These are phyloP conservation scores for Zaprionus lineosus DNA, from an alignment of 2,888 invertebrate genomes.

Conservation along the genomic window DNA sequence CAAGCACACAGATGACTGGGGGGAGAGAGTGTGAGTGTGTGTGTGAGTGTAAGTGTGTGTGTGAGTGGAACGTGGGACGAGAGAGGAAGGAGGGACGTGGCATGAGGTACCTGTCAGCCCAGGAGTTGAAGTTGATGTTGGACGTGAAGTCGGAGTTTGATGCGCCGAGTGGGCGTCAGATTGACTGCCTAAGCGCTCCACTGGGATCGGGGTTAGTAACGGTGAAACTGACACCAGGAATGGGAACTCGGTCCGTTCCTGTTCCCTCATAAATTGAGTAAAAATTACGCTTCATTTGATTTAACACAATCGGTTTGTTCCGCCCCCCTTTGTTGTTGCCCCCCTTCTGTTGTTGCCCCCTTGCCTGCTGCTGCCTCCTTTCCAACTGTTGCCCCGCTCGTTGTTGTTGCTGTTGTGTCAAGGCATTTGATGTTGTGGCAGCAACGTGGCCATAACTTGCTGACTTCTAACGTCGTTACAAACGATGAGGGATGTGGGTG, in stretches of 20 bases:
- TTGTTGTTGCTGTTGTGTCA: conserved; percentile 22
- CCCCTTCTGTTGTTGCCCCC: neutral
- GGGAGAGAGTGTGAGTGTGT: neutral
- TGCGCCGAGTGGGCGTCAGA: conserved; percentile 30
- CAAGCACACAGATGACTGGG: conserved; percentile 4
- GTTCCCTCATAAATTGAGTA: conserved; percentile 67
- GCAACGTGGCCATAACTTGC: conserved; percentile 15
- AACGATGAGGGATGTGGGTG: conserved; percentile 8
- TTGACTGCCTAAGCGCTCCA: conserved; percentile 69
- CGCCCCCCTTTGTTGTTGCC: neutral
- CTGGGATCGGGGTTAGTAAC: conserved; percentile 62
- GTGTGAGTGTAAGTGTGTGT: too few species aligned
- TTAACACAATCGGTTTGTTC: conserved; percentile 71
- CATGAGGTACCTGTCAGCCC: conserved; percentile 3
- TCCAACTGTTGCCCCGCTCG: too few species aligned
- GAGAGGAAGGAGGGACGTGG: neutral
- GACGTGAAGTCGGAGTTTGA: neutral
- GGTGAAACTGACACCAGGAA: neutral
- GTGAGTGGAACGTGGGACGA: too few species aligned
- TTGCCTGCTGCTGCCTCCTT: neutral
- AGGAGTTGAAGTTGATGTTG: conserved; percentile 5
- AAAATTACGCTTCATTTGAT: conserved; percentile 77
- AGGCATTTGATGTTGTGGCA: conserved; percentile 53
- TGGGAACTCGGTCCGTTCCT: conserved; percentile 15
- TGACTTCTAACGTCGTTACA: conserved; percentile 30